Percentiles rank a stretch among this genome's conserved stretches.
These are phyloP conservation scores for Machimus atricapillus DNA, from an alignment of 2,888 invertebrate species.

Conservation along the genomic window DNA sequence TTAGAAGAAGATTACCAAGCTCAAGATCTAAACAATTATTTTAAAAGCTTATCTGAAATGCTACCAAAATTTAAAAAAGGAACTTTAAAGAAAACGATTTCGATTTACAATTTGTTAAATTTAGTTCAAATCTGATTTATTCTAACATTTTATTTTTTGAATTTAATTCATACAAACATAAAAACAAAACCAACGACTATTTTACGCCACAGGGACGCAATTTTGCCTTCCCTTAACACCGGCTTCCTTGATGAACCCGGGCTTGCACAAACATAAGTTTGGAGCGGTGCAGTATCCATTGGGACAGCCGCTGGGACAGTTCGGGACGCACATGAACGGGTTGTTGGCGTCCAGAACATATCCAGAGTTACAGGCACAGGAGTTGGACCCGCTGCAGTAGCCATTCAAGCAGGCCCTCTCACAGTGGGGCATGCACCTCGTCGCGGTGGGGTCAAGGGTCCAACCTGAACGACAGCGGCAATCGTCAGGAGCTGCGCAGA, in stretches of 20 bases:
- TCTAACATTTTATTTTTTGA: background rate
- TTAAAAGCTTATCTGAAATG: too few species aligned
- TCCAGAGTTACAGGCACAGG: slow-evolving; percentile 69
- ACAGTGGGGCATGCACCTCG: slow-evolving; percentile 67
- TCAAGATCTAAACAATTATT: too few species aligned
- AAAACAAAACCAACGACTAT: background rate
- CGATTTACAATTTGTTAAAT: background rate
- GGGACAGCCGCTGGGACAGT: slow-evolving; percentile 74
- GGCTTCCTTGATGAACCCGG: slow-evolving; percentile 70
- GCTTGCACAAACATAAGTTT: slow-evolving; percentile 76
- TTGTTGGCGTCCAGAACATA: slow-evolving; percentile 62
- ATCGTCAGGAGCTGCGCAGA: slow-evolving; percentile 55
- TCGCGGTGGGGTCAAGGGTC: slow-evolving; percentile 50
- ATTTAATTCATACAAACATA: background rate
- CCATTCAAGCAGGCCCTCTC: slow-evolving; percentile 73
- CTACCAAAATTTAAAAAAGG: background rate
- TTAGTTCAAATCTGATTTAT: background rate
- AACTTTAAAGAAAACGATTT: background rate
- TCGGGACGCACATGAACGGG: slow-evolving; percentile 65
- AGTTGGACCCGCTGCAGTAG: slow-evolving; percentile 69
- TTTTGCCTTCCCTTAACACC: slow-evolving; percentile 69
- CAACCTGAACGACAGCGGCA: slow-evolving; percentile 47
- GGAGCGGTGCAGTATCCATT: slow-evolving; percentile 78
- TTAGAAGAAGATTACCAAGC: too few species aligned
- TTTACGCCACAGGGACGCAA: slow-evolving; percentile 63